These are phyloP conservation scores for Hapalemur alaotrensis DNA, from an alignment of 2,797 vertebrate genomes.

Conservation along the genomic window DNA sequence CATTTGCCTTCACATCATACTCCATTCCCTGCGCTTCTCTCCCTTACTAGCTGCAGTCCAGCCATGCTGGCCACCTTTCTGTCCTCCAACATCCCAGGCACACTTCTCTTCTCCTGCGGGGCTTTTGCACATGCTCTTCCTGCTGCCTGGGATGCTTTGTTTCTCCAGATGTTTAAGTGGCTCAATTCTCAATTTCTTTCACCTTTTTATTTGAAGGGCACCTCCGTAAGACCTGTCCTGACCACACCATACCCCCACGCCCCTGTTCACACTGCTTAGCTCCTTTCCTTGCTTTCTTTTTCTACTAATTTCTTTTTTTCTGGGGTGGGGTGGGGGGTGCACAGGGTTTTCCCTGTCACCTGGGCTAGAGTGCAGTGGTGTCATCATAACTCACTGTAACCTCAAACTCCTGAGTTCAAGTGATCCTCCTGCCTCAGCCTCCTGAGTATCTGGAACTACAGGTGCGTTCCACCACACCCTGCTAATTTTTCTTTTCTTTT, in stretches of 20 bases:
- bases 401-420: background rate
- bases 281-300: background rate
- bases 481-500: background rate
- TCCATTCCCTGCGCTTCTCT: background rate
- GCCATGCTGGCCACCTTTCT: background rate
- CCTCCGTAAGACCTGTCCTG: background rate
- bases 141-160: background rate
- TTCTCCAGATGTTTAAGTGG: background rate
- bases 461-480: background rate
- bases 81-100: background rate
- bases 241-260: background rate
- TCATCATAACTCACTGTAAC: background rate
- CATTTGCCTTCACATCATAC: background rate
- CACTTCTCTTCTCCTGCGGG: background rate
- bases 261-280: background rate
- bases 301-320: background rate
- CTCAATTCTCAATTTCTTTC: background rate
- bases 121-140: background rate
- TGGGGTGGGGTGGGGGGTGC: too few species aligned
- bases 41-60: background rate
- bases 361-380: background rate
- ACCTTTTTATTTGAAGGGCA: background rate
- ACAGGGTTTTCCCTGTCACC: background rate
- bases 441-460: background rate
- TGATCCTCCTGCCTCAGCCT: background rate